Base-by-base conservation (phyloP, 1,140 invertebrate species). In the Zaprionus ornatus region DNA sequence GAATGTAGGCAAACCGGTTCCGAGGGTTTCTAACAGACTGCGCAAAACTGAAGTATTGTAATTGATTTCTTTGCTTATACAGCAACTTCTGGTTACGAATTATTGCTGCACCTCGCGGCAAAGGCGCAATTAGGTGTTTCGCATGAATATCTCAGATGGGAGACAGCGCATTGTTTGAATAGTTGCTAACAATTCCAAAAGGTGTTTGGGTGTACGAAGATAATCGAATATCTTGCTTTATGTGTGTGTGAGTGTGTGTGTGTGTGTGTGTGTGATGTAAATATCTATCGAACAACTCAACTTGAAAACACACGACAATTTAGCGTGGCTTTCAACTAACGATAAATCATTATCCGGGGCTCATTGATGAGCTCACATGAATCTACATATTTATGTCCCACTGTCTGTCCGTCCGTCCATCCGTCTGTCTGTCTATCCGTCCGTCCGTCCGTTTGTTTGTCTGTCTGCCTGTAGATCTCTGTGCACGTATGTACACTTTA, bases 381-480 rank as follows among this genome's bases (percentile, higher is more conserved):
- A 45, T 69, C 59, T 63, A 60, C 71, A 74, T 61, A 74, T 73
- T 66, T 73, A 73, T 59, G 55, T 23, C 52, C n/a, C n/a, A 40
- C 15, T 17, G 25, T 42, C 45, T 1, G 40, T 50, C 61, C 4
- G 40, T 50, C 61, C 4, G 21, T 35, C 6, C 27, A 15, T 37
- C 61, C 1, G 59, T 32, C n/a, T 10, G 19, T 54, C 45, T 7
- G 25, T 42, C 45, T 1, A 25, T 50, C 61, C 4, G n/a, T n/a
- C n/a, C n/a, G 21, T 35, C 6, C 27, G 13, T 37, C 61, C 1
- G 59, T 32, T 10, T 10, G 19, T 54, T 7, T 15, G 50, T 21
- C 27, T 21, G 25, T 21, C 17, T 42, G 48, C 12, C 27, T 21
- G 27, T 35, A 17, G 13, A 25, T 27, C 25, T 42, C n/a, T 59